Percentiles rank a stretch among this genome's conserved stretches.
Conservation (phyloP, 2,888 invertebrate species). For the Eristalis tenax region DNA sequence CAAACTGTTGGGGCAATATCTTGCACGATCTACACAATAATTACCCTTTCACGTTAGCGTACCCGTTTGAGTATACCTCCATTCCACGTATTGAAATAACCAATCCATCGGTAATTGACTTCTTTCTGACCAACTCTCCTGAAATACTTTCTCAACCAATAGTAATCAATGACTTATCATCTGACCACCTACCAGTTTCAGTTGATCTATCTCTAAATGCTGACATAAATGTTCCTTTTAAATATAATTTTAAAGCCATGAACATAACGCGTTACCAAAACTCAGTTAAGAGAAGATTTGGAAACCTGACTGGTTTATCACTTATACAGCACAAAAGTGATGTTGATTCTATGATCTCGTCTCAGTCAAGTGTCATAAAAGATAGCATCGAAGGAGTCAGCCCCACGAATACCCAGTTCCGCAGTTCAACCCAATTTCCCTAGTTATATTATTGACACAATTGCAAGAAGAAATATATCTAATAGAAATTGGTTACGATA, state of each 20-base stretch:
- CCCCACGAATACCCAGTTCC: not conserved
- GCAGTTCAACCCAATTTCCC: not conserved
- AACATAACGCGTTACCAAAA: conserved; percentile 11
- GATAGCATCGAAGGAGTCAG: conserved; percentile 10
- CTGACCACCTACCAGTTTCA: conserved; percentile 15
- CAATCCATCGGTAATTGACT: conserved; percentile 26
- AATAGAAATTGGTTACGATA: too few relatives aligned
- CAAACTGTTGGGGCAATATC: conserved; percentile 19
- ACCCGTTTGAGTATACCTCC: conserved; percentile 21
- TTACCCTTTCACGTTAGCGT: too few relatives aligned
- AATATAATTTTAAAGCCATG: too few relatives aligned
- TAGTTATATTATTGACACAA: conserved; percentile 1
- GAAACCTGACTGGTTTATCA: not conserved
- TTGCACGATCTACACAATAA: too few relatives aligned
- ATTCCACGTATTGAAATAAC: conserved; percentile 17
- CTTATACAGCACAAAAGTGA: conserved; percentile 7
- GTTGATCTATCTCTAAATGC: too few relatives aligned
- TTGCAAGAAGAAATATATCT: conserved; percentile 5
- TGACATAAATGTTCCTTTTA: too few relatives aligned
- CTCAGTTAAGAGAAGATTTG: not conserved
- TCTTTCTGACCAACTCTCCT: conserved; percentile 28
- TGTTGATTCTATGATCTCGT: conserved; percentile 9
- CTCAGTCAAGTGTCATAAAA: conserved; percentile 16
- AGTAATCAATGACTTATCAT: conserved; percentile 14
- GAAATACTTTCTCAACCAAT: not conserved